Evolutionary conservation across 2,113 vertebrate species (phyloP), one percentile per base, ranked within the genome.

Genomic region (Cochlearius cochlearius): DNA sequence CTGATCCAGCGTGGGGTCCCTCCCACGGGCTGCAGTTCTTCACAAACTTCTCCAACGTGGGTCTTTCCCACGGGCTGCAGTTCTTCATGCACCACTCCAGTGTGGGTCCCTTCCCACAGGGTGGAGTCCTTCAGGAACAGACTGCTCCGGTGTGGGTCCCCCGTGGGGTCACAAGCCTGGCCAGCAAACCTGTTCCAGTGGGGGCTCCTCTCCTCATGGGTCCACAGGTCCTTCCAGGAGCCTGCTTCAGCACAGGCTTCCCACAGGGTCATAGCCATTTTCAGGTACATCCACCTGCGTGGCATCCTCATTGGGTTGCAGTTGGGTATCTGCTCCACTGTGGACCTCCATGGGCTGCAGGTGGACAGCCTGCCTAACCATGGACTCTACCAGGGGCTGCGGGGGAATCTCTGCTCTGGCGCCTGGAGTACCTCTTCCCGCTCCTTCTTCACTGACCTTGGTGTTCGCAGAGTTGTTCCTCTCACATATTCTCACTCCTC

Each of bases 391-490:
- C 49, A 72, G 0, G 1, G 27, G n/a, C 49, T 53, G 19, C n/a
- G 10, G 49, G 49, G 19, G 27, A 52, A 71, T 53, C 10, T 53
- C n/a, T 71, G 49, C 19, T 39, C 68, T 0, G 1, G 26, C 0
- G 0, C 19, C 36, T 72, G 49, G 5, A 53, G 20, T 10, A 17
- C 36, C 68, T 72, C 27, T 27, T 72, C 7, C n/a, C 15, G 13
- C 26, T 71, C 26, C 26, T 71, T 52, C 47, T 52, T 20, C 59
- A 38, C 36, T 62, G 25, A 38, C 5, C 15, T 27, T 62, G 23
- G 36, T 38, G 36, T 30, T 26, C 38, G n/a, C 68, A 38, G 47
- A 15, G 26, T 8, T 38, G 18, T 52, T 22, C 5, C n/a, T 38
- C 47, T 38, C n/a, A 71, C 49, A 30, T 38, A 3, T 38, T 52